phyloP scores from a whole-genome alignment of 2,888 invertebrate species.

The Apamea monoglypha region DNA sequence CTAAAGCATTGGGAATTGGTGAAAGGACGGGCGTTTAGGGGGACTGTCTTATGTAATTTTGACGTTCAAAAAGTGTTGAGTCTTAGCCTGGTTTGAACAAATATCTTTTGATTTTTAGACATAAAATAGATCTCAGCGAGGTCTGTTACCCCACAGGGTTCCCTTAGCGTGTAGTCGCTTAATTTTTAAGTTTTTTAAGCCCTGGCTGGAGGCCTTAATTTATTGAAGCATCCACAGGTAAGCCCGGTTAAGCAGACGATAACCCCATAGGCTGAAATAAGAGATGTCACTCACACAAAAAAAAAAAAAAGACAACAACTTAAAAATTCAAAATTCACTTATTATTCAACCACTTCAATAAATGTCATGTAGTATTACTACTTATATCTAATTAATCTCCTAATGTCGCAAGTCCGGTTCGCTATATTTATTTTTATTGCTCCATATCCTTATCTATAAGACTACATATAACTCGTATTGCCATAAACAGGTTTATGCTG shows the following conservation, averaged over 20 bases:
- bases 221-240: too few relatives aligned
- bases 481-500: conserved; percentile 34
- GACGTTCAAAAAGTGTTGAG: not conserved
- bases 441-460: conserved; percentile 50
- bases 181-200: too few relatives aligned
- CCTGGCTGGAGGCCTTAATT: too few relatives aligned
- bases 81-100: not conserved
- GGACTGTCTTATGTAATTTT: not conserved
- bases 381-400: conserved; percentile 1
- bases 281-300: too few relatives aligned
- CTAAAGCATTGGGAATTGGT: not conserved
- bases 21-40: not conserved
- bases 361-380: not conserved
- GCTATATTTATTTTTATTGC: conserved; percentile 42
- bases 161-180: too few relatives aligned
- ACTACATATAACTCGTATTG: conserved; percentile 33
- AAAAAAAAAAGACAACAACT: too few relatives aligned
- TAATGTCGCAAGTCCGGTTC: conserved; percentile 37
- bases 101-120: not conserved
- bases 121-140: too few relatives aligned
- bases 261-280: too few relatives aligned
- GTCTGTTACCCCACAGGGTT: too few relatives aligned
- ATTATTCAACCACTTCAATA: not conserved
- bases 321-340: not conserved
- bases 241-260: too few relatives aligned